Evolutionary conservation across 1,140 invertebrate genomes (phyloP).

Genomic region (Augochlora pura): DNA sequence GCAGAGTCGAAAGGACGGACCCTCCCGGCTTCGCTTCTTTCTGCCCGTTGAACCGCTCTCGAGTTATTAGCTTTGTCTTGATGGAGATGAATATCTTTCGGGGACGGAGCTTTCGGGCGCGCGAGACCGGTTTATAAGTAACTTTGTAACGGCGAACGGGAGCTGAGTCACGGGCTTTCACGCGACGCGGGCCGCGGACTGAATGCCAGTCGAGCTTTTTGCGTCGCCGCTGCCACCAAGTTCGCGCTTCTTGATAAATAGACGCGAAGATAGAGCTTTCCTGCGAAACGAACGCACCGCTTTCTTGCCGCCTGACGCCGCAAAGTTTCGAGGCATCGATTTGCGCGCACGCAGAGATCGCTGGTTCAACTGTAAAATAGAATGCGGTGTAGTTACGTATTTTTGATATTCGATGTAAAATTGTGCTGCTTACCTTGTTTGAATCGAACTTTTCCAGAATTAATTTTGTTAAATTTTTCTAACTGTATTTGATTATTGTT

Average conservation of each 20-base stretch:
- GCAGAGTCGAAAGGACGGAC: conserved; percentile 27
- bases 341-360: too few species aligned
- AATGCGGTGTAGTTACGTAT: too few species aligned
- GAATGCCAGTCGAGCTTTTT: conserved; percentile 8
- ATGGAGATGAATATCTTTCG: conserved; percentile 46
- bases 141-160: conserved; percentile 15
- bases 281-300: too few species aligned
- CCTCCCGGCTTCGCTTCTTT: conserved; percentile 22
- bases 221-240: not conserved
- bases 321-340: too few species aligned
- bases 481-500: too few species aligned
- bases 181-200: not conserved
- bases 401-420: too few species aligned
- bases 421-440: too few species aligned
- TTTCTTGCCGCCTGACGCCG: too few species aligned
- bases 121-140: conserved; percentile 7
- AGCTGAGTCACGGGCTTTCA: conserved; percentile 13
- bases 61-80: conserved; percentile 42
- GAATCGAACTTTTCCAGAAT: too few species aligned
- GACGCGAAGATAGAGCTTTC: not conserved
- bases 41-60: conserved; percentile 20
- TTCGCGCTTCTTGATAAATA: conserved; percentile 16
- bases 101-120: not conserved
- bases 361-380: too few species aligned
- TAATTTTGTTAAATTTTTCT: too few species aligned